Evolutionary conservation across 1,140 invertebrate species (phyloP).

Genomic region (Trichoplusia ni): DNA sequence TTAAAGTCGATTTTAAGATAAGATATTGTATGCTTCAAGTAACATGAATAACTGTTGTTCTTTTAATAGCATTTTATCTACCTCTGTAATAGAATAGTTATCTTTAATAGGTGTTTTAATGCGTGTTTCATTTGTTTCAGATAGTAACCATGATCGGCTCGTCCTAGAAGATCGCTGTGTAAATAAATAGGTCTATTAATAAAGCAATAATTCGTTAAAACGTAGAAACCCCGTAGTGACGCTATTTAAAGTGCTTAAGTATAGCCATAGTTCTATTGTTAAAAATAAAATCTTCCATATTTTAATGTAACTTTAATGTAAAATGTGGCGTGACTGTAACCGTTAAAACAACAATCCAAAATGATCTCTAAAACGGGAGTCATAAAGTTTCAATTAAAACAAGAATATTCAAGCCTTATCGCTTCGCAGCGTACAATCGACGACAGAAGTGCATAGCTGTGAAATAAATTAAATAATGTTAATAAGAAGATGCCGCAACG

Average conservation of each 20-base stretch:
- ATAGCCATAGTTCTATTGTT: conserved; percentile 50
- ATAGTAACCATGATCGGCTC: conserved; percentile 28
- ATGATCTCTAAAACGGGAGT: conserved; percentile 40
- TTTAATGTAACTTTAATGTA: conserved; percentile 35
- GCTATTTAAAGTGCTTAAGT: conserved; percentile 63
- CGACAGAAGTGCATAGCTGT: conserved; percentile 43
- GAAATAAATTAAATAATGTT: conserved; percentile 49
- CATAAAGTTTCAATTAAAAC: conserved; percentile 15
- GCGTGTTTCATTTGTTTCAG: conserved; percentile 64
- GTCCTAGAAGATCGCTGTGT: conserved; percentile 40
- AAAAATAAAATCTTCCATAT: conserved; percentile 61
- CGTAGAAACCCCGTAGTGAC: conserved; percentile 70
- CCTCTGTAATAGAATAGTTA: too few relatives aligned
- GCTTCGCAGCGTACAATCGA: conserved; percentile 40
- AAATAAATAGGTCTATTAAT: conserved; percentile 64
- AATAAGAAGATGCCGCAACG: conserved; percentile 83
- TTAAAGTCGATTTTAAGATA: too few relatives aligned
- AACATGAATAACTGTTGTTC: too few relatives aligned
- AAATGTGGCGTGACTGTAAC: conserved; percentile 33
- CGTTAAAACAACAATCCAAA: conserved; percentile 43
- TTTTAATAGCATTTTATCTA: too few relatives aligned
- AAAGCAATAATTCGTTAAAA: conserved; percentile 69
- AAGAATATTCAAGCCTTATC: conserved; percentile 20
- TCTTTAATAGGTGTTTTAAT: too few relatives aligned
- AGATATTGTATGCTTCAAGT: too few relatives aligned